These are phyloP conservation scores for Netelia inedita DNA, from an alignment of 2,888 invertebrate species.

Conservation along the genomic window DNA sequence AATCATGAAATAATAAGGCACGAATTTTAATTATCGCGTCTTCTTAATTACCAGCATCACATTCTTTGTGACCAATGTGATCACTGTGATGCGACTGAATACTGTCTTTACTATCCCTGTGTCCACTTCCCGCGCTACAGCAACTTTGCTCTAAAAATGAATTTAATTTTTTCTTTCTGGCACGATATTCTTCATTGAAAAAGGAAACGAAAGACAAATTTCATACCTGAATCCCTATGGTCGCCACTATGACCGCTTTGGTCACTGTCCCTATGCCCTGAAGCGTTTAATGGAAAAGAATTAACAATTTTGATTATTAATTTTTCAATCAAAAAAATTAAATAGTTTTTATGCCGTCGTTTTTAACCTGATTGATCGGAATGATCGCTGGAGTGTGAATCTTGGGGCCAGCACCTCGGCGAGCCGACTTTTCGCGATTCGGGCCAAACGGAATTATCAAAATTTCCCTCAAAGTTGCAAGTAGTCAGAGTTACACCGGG, in stretches of 20 bases:
- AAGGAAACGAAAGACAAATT: constrained; percentile 9
- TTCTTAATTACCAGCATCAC: constrained; percentile 77
- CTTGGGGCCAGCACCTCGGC: constrained; percentile 81
- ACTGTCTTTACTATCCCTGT: constrained; percentile 83
- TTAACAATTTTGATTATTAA: constrained; percentile 17
- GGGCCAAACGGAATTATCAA: constrained; percentile 81
- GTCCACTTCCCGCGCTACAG: constrained; percentile 79
- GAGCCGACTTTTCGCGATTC: constrained; percentile 78
- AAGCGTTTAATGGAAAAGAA: constrained; percentile 20
- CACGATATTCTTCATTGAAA: background rate
- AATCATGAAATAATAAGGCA: constrained; percentile 4
- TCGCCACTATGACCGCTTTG: constrained; percentile 82
- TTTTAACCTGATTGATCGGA: constrained; percentile 80
- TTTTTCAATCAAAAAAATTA: background rate
- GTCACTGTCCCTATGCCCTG: constrained; percentile 82
- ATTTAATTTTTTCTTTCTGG: background rate
- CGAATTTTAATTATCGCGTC: background rate
- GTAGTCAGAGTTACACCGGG: constrained; percentile 84
- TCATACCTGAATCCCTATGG: constrained; percentile 82
- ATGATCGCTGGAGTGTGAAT: constrained; percentile 82
- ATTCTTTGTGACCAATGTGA: constrained; percentile 80
- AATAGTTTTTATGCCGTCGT: no score
- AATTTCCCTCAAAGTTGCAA: constrained; percentile 81
- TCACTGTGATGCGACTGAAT: constrained; percentile 81
- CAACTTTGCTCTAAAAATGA: constrained; percentile 81